Conservation (phyloP, 2,888 invertebrate genomes). For the Stratiomys singularior region DNA sequence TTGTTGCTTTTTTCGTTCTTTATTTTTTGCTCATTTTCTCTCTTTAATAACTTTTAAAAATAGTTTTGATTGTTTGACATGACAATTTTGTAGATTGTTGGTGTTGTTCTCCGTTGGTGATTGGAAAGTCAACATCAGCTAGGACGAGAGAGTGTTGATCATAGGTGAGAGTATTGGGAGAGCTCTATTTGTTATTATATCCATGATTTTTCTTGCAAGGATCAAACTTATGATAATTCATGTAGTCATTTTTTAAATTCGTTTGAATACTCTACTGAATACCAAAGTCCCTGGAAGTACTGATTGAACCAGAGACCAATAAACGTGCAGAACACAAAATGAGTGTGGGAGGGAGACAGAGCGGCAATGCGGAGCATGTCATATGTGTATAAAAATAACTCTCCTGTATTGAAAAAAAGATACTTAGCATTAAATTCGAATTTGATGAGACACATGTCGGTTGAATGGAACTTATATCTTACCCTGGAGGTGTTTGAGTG, state of each 20-base stretch:
- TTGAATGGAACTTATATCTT: background rate
- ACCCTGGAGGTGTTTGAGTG: background rate
- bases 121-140: too few species aligned
- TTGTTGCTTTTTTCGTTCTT: background rate
- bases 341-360: too few species aligned
- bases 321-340: too few species aligned
- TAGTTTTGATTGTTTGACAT: slow-evolving; percentile 16
- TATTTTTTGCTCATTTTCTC: background rate
- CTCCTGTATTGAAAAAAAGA: background rate
- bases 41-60: background rate
- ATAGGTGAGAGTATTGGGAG: background rate
- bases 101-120: too few species aligned
- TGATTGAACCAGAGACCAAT: too few species aligned
- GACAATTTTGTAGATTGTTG: background rate
- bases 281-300: too few species aligned
- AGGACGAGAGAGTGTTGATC: background rate
- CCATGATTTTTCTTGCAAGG: too few species aligned
- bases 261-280: too few species aligned
- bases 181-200: too few species aligned
- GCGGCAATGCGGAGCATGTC: background rate
- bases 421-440: slow-evolving; percentile 3
- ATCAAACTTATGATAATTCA: too few species aligned
- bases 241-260: too few species aligned
- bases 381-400: background rate
- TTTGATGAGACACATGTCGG: slow-evolving; percentile 4